These are phyloP conservation scores for Monopis laevigella DNA, from an alignment of 2,888 invertebrate species.

Conservation along the genomic window DNA sequence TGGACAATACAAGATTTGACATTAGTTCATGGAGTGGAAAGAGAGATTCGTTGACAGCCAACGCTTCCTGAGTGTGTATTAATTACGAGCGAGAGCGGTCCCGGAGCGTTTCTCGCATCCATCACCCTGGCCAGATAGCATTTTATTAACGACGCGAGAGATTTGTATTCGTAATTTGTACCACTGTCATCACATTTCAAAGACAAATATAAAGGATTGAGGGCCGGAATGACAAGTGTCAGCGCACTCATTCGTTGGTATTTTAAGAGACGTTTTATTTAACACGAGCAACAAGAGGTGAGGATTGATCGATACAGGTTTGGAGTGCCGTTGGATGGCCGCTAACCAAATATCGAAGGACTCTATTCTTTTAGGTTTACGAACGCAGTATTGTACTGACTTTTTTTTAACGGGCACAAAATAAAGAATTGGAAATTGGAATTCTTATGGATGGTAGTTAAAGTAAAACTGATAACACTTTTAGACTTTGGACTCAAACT, in stretches of 20 bases:
- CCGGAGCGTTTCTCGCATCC: conserved; percentile 39
- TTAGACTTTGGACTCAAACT: no score
- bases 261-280: conserved; percentile 64
- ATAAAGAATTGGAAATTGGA: no score
- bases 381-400: no score
- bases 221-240: conserved; percentile 64
- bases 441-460: no score
- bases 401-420: no score
- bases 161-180: conserved; percentile 67
- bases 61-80: conserved; percentile 28
- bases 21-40: conserved; percentile 48
- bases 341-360: no score
- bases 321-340: conserved; percentile 57
- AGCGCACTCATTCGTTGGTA: conserved; percentile 56
- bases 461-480: no score
- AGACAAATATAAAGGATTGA: conserved; percentile 68
- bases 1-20: conserved; percentile 43
- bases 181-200: conserved; percentile 68
- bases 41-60: conserved; percentile 50
- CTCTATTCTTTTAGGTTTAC: no score
- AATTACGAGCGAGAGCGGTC: conserved; percentile 53
- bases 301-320: conserved; percentile 67
- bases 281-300: conserved; percentile 60
- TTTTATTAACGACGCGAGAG: conserved; percentile 61
- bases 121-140: conserved; percentile 58